Evolutionary conservation across 2,888 invertebrate genomes (phyloP).

Genomic region (Hydrotaea diabolus): DNA sequence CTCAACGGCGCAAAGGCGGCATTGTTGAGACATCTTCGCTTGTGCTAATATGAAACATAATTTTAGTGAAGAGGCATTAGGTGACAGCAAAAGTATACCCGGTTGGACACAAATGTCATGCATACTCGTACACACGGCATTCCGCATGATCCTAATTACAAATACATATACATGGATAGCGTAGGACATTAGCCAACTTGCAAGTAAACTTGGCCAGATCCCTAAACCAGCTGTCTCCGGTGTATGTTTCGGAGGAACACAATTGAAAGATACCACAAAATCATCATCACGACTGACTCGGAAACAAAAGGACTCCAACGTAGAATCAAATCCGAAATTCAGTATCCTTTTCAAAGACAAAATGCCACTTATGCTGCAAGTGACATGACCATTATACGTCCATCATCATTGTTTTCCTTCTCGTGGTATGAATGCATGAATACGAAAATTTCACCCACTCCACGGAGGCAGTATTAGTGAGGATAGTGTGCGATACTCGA

Average conservation of each 20-base stretch:
- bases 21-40: too few relatives aligned
- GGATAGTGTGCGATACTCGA: slow-evolving; percentile 35
- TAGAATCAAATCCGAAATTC: slow-evolving; percentile 18
- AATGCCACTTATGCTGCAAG: slow-evolving; percentile 54
- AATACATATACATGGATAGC: not conserved
- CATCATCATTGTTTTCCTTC: slow-evolving; percentile 50
- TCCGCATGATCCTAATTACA: not conserved
- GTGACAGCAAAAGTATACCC: too few relatives aligned
- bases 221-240: not conserved
- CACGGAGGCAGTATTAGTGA: slow-evolving; percentile 9
- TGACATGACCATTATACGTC: slow-evolving; percentile 65
- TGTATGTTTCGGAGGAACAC: not conserved
- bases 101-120: too few relatives aligned
- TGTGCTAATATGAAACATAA: too few relatives aligned
- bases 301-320: not conserved
- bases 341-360: slow-evolving; percentile 22
- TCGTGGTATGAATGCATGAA: slow-evolving; percentile 31
- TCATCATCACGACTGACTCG: not conserved
- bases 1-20: too few relatives aligned
- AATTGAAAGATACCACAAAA: not conserved
- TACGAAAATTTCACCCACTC: slow-evolving; percentile 15
- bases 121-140: too few relatives aligned
- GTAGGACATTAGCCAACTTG: not conserved
- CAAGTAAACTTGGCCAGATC: slow-evolving; percentile 34
- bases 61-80: too few relatives aligned